Base-by-base conservation (phyloP, 2,113 vertebrate species). In the Terrapene triunguis region DNA sequence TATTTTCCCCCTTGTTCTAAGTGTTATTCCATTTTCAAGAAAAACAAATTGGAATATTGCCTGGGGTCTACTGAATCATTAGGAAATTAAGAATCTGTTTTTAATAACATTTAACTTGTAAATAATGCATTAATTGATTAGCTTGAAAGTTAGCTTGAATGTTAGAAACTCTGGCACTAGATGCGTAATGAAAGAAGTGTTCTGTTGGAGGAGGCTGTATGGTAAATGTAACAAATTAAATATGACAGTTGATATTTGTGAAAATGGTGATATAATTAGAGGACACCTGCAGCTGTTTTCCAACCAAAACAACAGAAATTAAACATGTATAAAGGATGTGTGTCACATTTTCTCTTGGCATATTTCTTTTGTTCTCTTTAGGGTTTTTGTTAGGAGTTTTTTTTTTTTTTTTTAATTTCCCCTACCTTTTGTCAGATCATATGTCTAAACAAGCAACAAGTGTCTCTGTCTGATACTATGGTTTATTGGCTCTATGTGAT, bases 31-130 rank as follows among this genome's bases (percentile, higher is more conserved):
- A 98, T 98, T 99, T 99, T 98, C 98, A 98, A 97, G 98, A 98
- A 98, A 98, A 98, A 98, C 98, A 98, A 99, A 98, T 98, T 99
- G 99, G 98, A 99, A 99, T 98, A 98, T 98, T 98, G 99, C 99
- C 99, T 99, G 98, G 97, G 98, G 98, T 99, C 98, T 98, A 98
- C 98, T 99, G 99, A 99, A 99, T 99, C 99, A 99, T 99, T 99
- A 99, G 99, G 98, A 99, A 99, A 99, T 99, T 99, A 99, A 99
- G 98, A 99, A 99, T 99, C 98, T 99, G 98, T 98, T 99, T 99
- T 99, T 99, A 99, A 99, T 99, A 99, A 99, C 98, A 99, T 99
- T 98, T 98, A 98, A 98, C 99, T 99, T 99, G 99, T 99, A 99
- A 99, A 99, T 99, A 99, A 99, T 99, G 98, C 98, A 99, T 99